Evolutionary conservation across 2,113 vertebrate species (phyloP).

Genomic region (Pedetes capensis): DNA sequence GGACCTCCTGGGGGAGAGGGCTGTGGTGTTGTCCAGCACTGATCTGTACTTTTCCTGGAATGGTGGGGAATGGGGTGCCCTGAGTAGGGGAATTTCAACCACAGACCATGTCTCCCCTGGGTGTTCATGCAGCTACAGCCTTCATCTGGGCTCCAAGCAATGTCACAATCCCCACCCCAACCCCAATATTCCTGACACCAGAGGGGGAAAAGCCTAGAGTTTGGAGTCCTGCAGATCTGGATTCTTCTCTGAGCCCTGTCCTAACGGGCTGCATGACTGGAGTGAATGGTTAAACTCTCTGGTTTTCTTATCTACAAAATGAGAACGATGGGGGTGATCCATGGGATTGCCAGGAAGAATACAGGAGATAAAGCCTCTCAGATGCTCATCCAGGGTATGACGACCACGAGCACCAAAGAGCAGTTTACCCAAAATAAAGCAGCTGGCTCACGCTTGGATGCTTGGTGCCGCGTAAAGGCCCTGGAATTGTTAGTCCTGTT

Average conservation of each 20-base stretch:
- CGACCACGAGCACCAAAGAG: background rate
- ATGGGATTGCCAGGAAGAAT: background rate
- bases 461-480: background rate
- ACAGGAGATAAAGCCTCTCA: background rate
- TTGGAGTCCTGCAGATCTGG: background rate
- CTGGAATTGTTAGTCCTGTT: background rate
- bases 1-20: accelerated
- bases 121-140: background rate
- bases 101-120: background rate
- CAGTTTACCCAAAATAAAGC: background rate
- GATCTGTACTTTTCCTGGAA: background rate
- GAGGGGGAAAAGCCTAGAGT: background rate
- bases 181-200: accelerated
- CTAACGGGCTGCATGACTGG: background rate
- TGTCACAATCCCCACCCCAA: background rate
- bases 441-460: background rate
- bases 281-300: background rate
- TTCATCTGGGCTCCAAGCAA: background rate
- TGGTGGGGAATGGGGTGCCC: background rate
- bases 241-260: background rate
- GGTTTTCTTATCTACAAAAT: background rate
- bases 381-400: background rate
- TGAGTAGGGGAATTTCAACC: background rate
- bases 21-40: background rate
- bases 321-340: too few relatives aligned